Base-by-base conservation (phyloP, 2,797 vertebrate species). In the Cossypha polioptera region DNA sequence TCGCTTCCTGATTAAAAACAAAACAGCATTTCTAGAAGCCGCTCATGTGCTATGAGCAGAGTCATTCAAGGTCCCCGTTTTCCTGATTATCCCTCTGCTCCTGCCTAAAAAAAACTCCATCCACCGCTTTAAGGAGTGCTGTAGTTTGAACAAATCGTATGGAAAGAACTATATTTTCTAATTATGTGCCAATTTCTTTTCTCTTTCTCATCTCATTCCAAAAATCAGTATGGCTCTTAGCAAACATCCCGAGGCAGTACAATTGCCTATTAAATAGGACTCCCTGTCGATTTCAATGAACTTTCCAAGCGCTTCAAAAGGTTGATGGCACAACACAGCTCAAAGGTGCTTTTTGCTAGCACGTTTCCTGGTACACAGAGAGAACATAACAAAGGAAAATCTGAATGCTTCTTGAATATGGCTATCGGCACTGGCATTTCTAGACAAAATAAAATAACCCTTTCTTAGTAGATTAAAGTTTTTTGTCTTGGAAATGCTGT, bases 1-100 rank as follows among this genome's bases (percentile, higher is more conserved):
- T 72, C 2, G 16, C 55, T 91, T 94, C 47, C 68, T 86, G 65
- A 93, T 89, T 89, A 80, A 93, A 94, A 91, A 14, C 19, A 67
- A 48, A 61, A 45, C 53, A 74, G 43, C 10, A 31, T 42, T 82
- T 90, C 81, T 85, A 68, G 59, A 76, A 88, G 61, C 63, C 33
- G 36, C 29, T 84, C 29, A 7, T 4, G 1, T 63, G n/a, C 26
- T 36, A 9, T 5, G 22, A 79, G 40, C 10, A 31, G 43, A 5
- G n/a, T 43, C 45, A 54, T 55, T 38, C 65, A 83, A 89, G 25
- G 50, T 80, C 15, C 19, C 5, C 1, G 19, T 58, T 91, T 42
- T 72, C 48, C 48, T 45, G 14, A 89, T 65, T 76, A 71, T 74
- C 87, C 13, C 22, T 42, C 48, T 50, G 7, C 9, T 24, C 22